phyloP scores from a whole-genome alignment of 2,113 vertebrate species.

The Callithrix jacchus region DNA sequence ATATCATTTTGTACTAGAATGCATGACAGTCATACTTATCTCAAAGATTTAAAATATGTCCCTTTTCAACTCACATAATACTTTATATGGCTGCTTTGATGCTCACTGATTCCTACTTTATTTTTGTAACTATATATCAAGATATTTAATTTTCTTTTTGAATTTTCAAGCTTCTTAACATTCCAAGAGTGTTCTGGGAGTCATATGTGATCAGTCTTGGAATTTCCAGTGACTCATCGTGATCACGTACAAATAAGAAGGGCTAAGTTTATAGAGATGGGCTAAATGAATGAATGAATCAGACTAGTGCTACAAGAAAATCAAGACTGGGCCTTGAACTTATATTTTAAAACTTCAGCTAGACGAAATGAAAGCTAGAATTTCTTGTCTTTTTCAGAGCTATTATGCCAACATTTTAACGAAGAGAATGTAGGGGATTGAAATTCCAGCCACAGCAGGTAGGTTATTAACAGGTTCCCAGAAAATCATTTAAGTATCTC shows the following conservation, averaged over 20 bases:
- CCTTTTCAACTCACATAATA: neutral
- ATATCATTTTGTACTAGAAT: neutral
- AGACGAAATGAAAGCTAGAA: neutral
- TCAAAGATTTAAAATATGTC: neutral
- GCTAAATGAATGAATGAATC: neutral
- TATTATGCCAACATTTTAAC: neutral
- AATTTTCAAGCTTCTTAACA: neutral
- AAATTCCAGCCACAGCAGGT: neutral
- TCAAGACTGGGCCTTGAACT: neutral
- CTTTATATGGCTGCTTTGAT: neutral
- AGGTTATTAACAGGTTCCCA: neutral
- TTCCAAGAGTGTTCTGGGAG: neutral
- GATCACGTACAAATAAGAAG: neutral
- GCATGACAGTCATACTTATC: neutral
- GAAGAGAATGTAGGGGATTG: neutral
- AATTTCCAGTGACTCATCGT: neutral
- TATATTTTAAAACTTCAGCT: conserved; percentile 11
- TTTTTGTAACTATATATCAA: neutral
- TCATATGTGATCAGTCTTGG: neutral
- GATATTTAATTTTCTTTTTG: neutral
- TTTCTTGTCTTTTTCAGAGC: neutral
- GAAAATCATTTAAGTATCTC: conserved; percentile 13
- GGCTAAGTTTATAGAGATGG: neutral
- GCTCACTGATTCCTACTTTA: neutral
- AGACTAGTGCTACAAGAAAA: neutral